Evolutionary conservation across 2,797 vertebrate species (phyloP).

Genomic region (Spinibarbus caldwelli): DNA sequence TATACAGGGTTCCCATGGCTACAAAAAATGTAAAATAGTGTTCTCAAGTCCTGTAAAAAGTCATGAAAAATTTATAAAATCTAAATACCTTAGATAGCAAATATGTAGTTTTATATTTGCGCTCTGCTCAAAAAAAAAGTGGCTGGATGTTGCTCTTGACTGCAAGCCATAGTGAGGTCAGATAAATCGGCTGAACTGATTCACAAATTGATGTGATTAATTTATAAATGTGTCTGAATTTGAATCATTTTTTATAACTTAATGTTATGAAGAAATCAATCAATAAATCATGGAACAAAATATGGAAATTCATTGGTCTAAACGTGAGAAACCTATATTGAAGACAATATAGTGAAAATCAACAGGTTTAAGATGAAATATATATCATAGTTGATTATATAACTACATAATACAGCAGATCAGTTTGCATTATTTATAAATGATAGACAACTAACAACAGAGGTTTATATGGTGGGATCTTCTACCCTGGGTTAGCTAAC

Average conservation of each 20-base stretch:
- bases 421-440: neutral
- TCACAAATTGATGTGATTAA: neutral
- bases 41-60: neutral
- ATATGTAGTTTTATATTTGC: neutral
- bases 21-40: neutral
- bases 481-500: neutral
- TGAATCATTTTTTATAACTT: neutral
- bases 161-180: neutral
- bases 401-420: neutral
- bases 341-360: neutral
- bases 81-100: neutral
- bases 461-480: neutral
- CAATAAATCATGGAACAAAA: neutral
- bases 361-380: neutral
- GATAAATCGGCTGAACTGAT: neutral
- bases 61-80: neutral
- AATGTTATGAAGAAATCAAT: neutral
- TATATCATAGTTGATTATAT: neutral
- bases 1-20: neutral
- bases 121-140: neutral
- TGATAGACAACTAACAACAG: neutral
- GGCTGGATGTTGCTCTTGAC: neutral
- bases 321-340: neutral
- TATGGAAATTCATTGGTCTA: neutral
- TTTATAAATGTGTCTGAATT: too few species aligned